phyloP scores from a whole-genome alignment of 2,888 invertebrate genomes.

The Thyatira batis region DNA sequence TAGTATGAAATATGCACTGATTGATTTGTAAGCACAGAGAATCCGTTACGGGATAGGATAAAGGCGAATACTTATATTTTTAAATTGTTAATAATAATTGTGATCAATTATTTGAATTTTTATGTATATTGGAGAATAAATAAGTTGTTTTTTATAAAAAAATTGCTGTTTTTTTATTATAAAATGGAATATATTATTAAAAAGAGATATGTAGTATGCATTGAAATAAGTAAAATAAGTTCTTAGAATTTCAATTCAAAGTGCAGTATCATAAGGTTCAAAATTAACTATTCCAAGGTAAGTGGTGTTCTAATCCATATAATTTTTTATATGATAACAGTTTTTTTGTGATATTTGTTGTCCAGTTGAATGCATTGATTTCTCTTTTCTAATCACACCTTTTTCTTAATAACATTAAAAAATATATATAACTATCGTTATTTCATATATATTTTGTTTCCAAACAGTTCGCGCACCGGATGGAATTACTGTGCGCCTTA shows the following conservation, averaged over 20 bases:
- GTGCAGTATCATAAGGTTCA: conserved; percentile 2
- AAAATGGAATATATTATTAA: background rate
- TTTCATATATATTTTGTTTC: conserved; percentile 26
- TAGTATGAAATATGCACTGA: background rate
- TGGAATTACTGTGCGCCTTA: conserved; percentile 76
- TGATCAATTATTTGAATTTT: conserved; percentile 31
- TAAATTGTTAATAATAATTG: conserved; percentile 10
- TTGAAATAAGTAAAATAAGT: no score
- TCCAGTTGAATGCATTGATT: conserved; percentile 54
- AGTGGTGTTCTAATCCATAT: conserved; percentile 43
- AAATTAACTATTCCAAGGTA: conserved; percentile 33
- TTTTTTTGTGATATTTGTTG: conserved; percentile 31
- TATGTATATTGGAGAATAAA: conserved; percentile 44
- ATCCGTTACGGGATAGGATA: background rate
- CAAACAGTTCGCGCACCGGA: conserved; percentile 74
- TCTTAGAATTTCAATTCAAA: background rate
- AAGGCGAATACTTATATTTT: background rate
- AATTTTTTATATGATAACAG: conserved; percentile 44
- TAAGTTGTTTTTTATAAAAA: conserved; percentile 37
- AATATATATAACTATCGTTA: conserved; percentile 13
- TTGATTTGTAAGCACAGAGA: background rate
- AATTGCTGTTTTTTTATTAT: conserved; percentile 21
- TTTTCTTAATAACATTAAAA: conserved; percentile 2
- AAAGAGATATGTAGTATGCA: no score
- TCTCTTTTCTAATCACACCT: conserved; percentile 11